Evolutionary conservation across 2,888 invertebrate genomes (phyloP).

Genomic region (Patella pellucida): DNA sequence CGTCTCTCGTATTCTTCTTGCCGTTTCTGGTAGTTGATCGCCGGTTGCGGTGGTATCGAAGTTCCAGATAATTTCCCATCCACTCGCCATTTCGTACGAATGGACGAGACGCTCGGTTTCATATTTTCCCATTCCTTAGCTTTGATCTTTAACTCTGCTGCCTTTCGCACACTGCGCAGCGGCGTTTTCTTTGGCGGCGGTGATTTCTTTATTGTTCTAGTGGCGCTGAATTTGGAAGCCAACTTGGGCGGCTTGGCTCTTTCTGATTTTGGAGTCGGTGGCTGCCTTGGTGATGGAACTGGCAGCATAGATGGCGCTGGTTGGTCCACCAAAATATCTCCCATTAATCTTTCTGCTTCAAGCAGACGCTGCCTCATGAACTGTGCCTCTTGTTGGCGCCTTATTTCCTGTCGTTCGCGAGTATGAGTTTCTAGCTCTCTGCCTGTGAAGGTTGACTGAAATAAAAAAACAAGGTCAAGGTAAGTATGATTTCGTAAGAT

Average conservation of each 20-base stretch:
- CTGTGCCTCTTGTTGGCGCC: constrained; percentile 38
- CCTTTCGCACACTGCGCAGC: neutral
- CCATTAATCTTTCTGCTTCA: constrained; percentile 59
- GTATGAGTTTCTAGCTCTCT: constrained; percentile 19
- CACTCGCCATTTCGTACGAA: neutral
- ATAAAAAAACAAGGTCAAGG: no score
- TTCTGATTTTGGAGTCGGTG: constrained; percentile 7
- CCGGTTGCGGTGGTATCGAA: neutral
- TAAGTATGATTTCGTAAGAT: no score
- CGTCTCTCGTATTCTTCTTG: neutral
- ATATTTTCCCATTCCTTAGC: constrained; percentile 8
- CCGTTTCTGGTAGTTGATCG: neutral
- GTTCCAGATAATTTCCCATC: neutral
- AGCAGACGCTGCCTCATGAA: constrained; percentile 50
- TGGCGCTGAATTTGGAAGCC: constrained; percentile 8
- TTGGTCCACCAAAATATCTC: constrained; percentile 56
- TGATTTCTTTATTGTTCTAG: constrained; percentile 1
- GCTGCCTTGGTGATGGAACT: neutral
- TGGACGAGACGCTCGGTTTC: neutral
- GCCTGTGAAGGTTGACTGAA: neutral
- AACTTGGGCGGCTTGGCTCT: constrained; percentile 4
- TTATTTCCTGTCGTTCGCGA: constrained; percentile 37
- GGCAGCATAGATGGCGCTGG: constrained; percentile 15
- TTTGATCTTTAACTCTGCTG: neutral
- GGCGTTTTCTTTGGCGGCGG: neutral